Base-by-base conservation (phyloP, 2,113 vertebrate genomes). In the Bubo bubo region DNA sequence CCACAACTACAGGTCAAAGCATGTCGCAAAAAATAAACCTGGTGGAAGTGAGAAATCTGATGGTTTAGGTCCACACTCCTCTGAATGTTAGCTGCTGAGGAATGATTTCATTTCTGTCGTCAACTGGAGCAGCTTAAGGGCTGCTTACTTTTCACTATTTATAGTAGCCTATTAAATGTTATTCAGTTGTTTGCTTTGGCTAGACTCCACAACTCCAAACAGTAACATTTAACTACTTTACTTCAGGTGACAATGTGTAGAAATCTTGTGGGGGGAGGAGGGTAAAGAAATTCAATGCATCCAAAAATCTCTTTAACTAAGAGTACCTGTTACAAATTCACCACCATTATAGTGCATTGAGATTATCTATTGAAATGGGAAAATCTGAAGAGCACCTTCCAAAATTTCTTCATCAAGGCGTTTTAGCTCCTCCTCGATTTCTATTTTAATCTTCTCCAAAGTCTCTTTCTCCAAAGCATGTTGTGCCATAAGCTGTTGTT, bases 321-420 rank as follows among this genome's bases (percentile, higher is more conserved):
- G 84, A 96, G 53, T 53, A 79, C 70, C 74, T 82, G 90, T 87
- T 96, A 96, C 81, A 91, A 88, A 95, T 94, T 94, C 96, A 95
- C 93, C 58, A 86, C 71, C 63, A 56, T 58, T 90, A 94, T 1
- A 95, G 62, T 8, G 19, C 71, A 88, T 0, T 93, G 80, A 82
- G 62, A 73, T 50, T 86, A 96, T 67, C 4, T 10, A 86, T 7
- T 83, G 86, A 81, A 94, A 95, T 12, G 50, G 75, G 84, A 66
- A 97, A 95, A 88, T 20, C 66, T 75, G 77, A 90, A 91, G 63
- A 96, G 86, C 79, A 98, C 99, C 99, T 96, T 98, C 98, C 86
- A 98, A 95, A 88, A 99, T 99, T 96, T 99, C 99, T 79, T 99
- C 99, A 92, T 99, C 98, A 87, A 99, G 98, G 77, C 19, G 97